Evolutionary conservation across 2,113 vertebrate species (phyloP).

Genomic region (Perca flavescens): DNA sequence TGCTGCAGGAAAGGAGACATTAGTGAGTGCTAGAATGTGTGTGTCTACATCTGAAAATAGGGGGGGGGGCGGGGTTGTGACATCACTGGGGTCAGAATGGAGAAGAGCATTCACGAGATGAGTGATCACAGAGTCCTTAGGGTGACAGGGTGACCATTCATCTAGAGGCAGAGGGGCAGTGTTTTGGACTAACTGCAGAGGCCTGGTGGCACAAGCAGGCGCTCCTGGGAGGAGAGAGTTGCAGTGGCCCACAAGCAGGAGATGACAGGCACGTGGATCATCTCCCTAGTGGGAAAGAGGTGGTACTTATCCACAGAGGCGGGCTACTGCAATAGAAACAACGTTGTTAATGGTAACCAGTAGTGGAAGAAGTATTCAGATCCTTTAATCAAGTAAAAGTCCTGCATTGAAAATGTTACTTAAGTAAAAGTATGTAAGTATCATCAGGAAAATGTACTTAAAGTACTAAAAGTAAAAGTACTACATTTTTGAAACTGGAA

Average conservation of each 20-base stretch:
- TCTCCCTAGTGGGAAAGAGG: background rate
- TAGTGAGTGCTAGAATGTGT: background rate
- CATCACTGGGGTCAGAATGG: background rate
- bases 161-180: background rate
- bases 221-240: background rate
- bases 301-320: no score
- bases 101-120: background rate
- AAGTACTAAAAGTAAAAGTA: no score
- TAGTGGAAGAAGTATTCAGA: no score
- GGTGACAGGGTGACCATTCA: background rate
- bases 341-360: background rate
- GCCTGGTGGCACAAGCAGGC: background rate
- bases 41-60: background rate
- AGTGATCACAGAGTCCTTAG: background rate
- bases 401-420: no score
- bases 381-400: no score
- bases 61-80: background rate
- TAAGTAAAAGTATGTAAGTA: no score
- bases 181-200: background rate
- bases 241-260: background rate
- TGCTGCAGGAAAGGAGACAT: background rate
- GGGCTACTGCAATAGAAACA: no score
- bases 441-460: no score
- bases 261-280: background rate
- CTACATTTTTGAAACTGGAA: no score